These are phyloP conservation scores for Sitobion miscanthi DNA, from an alignment of 1,140 invertebrate species.

Conservation along the genomic window DNA sequence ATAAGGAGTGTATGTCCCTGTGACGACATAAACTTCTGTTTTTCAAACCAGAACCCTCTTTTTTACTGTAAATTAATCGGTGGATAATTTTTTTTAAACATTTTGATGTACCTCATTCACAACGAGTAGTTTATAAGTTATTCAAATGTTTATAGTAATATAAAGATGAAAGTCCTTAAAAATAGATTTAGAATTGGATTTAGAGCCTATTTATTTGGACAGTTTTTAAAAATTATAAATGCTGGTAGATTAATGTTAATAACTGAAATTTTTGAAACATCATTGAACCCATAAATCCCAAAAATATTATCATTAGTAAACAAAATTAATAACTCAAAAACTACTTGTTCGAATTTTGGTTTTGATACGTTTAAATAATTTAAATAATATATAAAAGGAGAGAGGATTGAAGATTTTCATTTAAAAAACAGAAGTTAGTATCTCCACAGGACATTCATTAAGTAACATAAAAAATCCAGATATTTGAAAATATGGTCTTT, in stretches of 20 bases:
- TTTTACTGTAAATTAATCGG: no score
- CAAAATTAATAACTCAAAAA: not conserved
- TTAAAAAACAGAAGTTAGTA: not conserved
- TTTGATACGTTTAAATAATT: not conserved
- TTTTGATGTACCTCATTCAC: no score
- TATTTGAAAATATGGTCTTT: not conserved
- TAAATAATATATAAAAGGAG: no score
- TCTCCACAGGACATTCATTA: not conserved
- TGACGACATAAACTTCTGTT: no score
- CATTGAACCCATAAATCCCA: not conserved
- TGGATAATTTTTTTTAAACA: no score
- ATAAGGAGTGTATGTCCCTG: not conserved
- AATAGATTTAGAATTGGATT: not conserved
- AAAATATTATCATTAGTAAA: not conserved
- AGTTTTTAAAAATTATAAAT: not conserved
- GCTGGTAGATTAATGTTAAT: not conserved
- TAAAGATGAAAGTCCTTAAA: not conserved
- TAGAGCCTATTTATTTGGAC: no score
- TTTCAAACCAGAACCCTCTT: no score
- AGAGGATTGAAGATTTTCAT: no score
- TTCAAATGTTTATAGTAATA: not conserved
- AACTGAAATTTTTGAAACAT: not conserved
- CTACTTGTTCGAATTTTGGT: no score
- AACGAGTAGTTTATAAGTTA: not conserved
- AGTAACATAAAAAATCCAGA: no score